A percentile compares a stretch with the other conserved stretches of the same genome.
Evolutionary conservation across 2,888 invertebrate genomes (phyloP).

Genomic region (Sarcophaga subvicina): DNA sequence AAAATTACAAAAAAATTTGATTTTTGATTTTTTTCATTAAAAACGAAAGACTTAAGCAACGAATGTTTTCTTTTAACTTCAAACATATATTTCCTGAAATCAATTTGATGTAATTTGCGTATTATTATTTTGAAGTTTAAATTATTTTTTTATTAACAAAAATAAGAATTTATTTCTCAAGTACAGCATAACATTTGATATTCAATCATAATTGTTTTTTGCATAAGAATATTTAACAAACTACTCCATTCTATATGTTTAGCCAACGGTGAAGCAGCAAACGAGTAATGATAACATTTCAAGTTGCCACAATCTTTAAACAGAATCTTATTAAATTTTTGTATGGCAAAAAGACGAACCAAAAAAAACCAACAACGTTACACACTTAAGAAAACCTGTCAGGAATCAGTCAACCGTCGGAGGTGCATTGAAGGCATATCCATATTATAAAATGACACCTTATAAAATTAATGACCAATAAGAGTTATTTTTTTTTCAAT

Average conservation of each 20-base stretch:
- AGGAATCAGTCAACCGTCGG: conserved; percentile 61
- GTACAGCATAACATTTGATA: too few relatives aligned
- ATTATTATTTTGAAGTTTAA: too few relatives aligned
- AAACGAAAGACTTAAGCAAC: conserved; percentile 47
- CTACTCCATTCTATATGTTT: not conserved
- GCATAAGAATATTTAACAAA: too few relatives aligned
- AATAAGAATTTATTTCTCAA: too few relatives aligned
- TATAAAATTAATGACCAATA: conserved; percentile 52
- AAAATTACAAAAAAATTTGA: too few relatives aligned
- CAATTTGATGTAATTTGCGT: too few relatives aligned
- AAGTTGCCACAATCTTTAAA: conserved; percentile 41
- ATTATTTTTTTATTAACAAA: too few relatives aligned
- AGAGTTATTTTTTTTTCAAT: not conserved
- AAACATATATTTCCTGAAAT: too few relatives aligned
- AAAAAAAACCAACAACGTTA: not conserved
- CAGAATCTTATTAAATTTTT: conserved; percentile 25
- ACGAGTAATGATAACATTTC: conserved; percentile 40
- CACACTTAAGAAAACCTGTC: conserved; percentile 46
- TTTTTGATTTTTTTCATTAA: too few relatives aligned
- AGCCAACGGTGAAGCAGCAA: not conserved
- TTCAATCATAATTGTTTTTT: too few relatives aligned
- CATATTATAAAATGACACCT: conserved; percentile 51
- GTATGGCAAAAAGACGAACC: not conserved
- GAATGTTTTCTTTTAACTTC: conserved; percentile 12
- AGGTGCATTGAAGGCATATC: conserved; percentile 29